These are phyloP conservation scores for Gorsachius goisagi DNA, from an alignment of 2,113 vertebrate species.

Conservation along the genomic window DNA sequence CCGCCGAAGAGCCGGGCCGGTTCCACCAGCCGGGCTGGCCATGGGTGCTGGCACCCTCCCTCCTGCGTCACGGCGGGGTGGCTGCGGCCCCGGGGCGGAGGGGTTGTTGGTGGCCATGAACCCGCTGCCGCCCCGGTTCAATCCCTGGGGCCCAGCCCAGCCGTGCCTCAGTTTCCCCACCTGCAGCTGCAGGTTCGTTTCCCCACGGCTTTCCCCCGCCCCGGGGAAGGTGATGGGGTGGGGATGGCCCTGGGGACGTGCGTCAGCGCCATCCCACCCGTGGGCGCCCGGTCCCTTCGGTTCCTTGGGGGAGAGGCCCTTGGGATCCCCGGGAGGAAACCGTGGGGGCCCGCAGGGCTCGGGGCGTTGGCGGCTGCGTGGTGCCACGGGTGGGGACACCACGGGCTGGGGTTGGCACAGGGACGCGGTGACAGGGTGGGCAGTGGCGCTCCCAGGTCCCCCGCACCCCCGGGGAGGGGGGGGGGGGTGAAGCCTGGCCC, in stretches of 20 bases:
- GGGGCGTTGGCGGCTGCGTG: accelerated
- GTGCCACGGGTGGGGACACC: neutral
- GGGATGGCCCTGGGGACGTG: neutral
- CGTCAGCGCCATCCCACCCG: neutral
- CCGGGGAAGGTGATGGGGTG: neutral
- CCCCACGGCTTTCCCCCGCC: neutral
- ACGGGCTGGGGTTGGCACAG: neutral
- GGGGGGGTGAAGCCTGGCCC: neutral
- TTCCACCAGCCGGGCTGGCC: conserved; percentile 11
- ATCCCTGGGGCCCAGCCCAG: accelerated
- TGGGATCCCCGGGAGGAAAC: neutral
- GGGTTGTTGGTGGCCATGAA: neutral
- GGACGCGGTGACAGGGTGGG: too few relatives aligned
- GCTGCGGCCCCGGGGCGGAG: neutral
- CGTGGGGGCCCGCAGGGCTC: accelerated
- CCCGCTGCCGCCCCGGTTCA: accelerated
- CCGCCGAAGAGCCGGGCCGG: neutral
- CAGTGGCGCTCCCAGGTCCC: too few relatives aligned
- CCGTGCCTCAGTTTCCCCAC: neutral
- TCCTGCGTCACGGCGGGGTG: neutral
- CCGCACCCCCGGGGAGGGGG: too few relatives aligned
- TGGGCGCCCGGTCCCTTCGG: accelerated
- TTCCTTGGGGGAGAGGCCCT: neutral
- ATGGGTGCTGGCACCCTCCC: neutral
- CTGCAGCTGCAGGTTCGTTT: neutral